Conservation (phyloP, 2,888 invertebrate genomes). For the Tortricodes alternella region DNA sequence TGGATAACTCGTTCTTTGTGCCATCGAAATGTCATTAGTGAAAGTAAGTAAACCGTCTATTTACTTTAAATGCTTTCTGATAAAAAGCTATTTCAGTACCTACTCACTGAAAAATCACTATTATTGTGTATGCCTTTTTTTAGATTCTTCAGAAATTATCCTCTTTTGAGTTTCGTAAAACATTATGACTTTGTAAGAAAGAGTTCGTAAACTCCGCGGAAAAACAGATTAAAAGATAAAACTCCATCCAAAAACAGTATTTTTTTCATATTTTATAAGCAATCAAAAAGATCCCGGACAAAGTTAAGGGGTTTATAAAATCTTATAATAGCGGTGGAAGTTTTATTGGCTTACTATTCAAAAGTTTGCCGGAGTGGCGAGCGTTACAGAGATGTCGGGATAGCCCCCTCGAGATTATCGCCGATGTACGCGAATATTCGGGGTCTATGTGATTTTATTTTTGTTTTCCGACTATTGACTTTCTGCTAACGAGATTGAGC, state of each 20-base stretch:
- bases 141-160: too few relatives aligned
- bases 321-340: conserved; percentile 1
- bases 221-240: not conserved
- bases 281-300: not conserved
- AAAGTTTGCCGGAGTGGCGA: not conserved
- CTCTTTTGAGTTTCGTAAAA: too few relatives aligned
- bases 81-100: too few relatives aligned
- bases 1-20: too few relatives aligned
- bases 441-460: not conserved
- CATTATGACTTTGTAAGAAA: not conserved
- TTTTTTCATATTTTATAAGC: conserved; percentile 2
- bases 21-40: too few relatives aligned
- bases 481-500: not conserved
- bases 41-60: too few relatives aligned
- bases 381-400: not conserved
- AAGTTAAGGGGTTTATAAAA: conserved; percentile 1
- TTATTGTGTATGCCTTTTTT: too few relatives aligned
- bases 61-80: too few relatives aligned
- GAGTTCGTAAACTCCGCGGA: not conserved
- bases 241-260: not conserved
- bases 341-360: conserved; percentile 10
- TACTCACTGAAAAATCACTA: too few relatives aligned
- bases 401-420: conserved; percentile 1
- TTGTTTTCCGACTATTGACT: not conserved
- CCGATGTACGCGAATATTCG: not conserved